These are phyloP conservation scores for Molorchus minor DNA, from an alignment of 2,888 invertebrate genomes.

Conservation along the genomic window DNA sequence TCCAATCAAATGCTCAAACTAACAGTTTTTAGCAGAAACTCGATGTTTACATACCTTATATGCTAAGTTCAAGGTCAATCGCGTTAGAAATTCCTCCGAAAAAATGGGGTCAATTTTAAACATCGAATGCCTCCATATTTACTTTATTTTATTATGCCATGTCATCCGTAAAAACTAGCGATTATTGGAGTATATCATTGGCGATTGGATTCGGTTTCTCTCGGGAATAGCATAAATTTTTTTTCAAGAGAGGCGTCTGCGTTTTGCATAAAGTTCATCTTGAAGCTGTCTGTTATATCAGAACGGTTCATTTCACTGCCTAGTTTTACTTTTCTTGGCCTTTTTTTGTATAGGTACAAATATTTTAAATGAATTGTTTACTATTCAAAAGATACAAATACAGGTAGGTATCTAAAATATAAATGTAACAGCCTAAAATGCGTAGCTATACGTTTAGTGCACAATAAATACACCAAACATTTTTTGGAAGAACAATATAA, in stretches of 20 bases:
- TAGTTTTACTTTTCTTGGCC: too few relatives aligned
- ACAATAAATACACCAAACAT: too few relatives aligned
- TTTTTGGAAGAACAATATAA: too few relatives aligned
- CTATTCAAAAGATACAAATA: too few relatives aligned
- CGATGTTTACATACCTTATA: neutral
- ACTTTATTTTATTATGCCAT: neutral
- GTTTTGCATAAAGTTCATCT: neutral
- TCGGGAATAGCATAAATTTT: neutral
- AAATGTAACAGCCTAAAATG: too few relatives aligned
- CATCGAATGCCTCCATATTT: neutral
- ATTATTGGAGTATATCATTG: neutral
- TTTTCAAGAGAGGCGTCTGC: neutral
- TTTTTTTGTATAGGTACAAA: too few relatives aligned
- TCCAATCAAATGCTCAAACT: too few relatives aligned
- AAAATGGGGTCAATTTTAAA: constrained; percentile 1
- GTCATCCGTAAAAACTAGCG: neutral
- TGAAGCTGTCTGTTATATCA: too few relatives aligned
- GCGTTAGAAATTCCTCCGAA: constrained; percentile 2
- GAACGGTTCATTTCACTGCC: constrained; percentile 2
- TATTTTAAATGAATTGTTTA: too few relatives aligned
- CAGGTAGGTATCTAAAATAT: too few relatives aligned
- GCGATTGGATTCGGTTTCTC: neutral
- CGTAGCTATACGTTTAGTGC: too few relatives aligned
- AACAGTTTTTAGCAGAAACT: neutral
- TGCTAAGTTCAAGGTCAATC: neutral